Conservation (phyloP, 2,797 vertebrate genomes). For the Petrocephalus schoutedeni region DNA sequence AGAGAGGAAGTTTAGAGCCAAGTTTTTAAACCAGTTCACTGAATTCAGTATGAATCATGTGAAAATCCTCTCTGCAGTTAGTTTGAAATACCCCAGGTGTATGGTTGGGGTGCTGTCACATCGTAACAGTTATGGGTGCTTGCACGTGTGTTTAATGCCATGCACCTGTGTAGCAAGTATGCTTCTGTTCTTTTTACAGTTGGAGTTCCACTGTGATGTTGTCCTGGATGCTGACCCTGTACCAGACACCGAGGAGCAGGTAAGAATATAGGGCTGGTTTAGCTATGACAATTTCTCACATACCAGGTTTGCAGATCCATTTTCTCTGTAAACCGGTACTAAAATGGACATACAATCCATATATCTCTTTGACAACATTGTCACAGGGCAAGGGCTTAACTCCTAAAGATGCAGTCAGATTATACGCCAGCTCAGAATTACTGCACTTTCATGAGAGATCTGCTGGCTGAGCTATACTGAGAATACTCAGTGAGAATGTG, state of each 20-base stretch:
- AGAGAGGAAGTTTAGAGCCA: neutral
- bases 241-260: slow-evolving; percentile 36
- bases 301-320: neutral
- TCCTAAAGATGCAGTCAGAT: neutral
- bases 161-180: neutral
- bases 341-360: neutral
- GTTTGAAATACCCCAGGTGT: neutral
- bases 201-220: slow-evolving; percentile 59
- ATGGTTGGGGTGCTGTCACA: neutral
- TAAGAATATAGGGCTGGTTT: neutral
- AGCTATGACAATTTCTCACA: neutral
- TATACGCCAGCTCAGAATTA: neutral
- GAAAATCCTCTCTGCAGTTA: neutral
- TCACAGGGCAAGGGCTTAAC: neutral
- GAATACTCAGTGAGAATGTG: neutral
- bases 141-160: neutral
- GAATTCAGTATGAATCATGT: neutral
- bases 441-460: neutral
- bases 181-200: slow-evolving; percentile 40
- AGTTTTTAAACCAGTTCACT: neutral
- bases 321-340: neutral
- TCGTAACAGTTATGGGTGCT: neutral
- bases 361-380: neutral
- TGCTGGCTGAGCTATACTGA: neutral
- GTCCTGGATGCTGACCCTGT: slow-evolving; percentile 57